Evolutionary conservation across 1,140 invertebrate species (phyloP).

Genomic region (Teleogryllus occipitalis): DNA sequence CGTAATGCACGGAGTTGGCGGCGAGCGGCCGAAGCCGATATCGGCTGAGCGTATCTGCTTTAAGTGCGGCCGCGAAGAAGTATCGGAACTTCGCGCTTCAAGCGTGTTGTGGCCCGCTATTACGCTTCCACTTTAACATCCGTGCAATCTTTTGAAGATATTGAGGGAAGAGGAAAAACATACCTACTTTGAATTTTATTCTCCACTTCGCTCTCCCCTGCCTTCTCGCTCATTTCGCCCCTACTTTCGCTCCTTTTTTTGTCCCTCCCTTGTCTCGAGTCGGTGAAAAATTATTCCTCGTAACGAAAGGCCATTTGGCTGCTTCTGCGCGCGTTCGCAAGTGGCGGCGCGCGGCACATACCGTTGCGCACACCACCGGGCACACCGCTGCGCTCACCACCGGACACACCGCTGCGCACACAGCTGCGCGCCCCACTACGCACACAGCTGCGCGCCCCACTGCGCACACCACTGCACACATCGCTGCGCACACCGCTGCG

Average conservation of each 20-base stretch:
- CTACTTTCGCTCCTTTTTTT: background rate
- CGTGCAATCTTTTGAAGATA: background rate
- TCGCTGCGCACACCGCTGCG: too few relatives aligned
- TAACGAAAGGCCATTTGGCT: background rate
- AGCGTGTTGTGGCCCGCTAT: background rate
- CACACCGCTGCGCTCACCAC: too few relatives aligned
- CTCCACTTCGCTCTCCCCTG: background rate
- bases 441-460: too few relatives aligned
- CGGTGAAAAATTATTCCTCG: background rate
- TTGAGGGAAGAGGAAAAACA: background rate
- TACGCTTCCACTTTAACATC: background rate
- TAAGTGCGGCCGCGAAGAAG: background rate
- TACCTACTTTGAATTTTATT: slow-evolving; percentile 6
- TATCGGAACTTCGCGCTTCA: background rate
- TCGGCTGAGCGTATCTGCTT: background rate
- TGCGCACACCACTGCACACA: too few relatives aligned
- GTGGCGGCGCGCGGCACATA: too few relatives aligned
- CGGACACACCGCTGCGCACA: too few relatives aligned
- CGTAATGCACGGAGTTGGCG: background rate
- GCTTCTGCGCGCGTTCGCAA: background rate
- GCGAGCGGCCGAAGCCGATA: background rate
- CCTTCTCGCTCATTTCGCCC: too few relatives aligned
- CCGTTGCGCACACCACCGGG: too few relatives aligned
- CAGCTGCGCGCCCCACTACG: too few relatives aligned
- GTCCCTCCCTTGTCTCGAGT: background rate